These are phyloP conservation scores for Conger conger DNA, from an alignment of 2,113 vertebrate species.

Conservation along the genomic window DNA sequence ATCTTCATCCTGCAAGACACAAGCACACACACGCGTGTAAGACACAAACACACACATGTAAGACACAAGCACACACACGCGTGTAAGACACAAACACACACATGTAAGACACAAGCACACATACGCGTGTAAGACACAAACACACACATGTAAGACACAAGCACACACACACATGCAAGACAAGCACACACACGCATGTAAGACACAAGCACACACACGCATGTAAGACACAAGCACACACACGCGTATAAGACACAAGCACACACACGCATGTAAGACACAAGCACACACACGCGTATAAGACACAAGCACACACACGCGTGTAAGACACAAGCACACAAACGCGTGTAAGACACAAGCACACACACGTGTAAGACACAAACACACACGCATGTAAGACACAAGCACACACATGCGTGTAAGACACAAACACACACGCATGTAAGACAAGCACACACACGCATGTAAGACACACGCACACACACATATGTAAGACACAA, in stretches of 20 bases:
- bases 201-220: too few relatives aligned
- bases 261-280: conserved; percentile 14
- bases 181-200: too few relatives aligned
- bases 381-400: too few relatives aligned
- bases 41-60: too few relatives aligned
- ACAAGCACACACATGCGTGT: too few relatives aligned
- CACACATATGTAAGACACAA: neutral
- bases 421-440: neutral
- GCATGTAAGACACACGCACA: conserved; percentile 24
- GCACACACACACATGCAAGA: too few relatives aligned
- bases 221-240: too few relatives aligned
- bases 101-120: neutral
- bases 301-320: neutral
- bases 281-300: neutral
- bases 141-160: too few relatives aligned
- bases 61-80: conserved; percentile 25
- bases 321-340: neutral
- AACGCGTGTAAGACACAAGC: too few relatives aligned
- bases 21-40: neutral
- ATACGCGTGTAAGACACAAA: neutral
- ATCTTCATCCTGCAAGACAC: conserved; percentile 78
- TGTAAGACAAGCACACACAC: neutral
- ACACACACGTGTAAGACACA: too few relatives aligned
- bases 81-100: neutral
- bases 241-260: too few relatives aligned